Conservation (phyloP, 2,888 invertebrate species). For the Tricholauxania praeusta region DNA sequence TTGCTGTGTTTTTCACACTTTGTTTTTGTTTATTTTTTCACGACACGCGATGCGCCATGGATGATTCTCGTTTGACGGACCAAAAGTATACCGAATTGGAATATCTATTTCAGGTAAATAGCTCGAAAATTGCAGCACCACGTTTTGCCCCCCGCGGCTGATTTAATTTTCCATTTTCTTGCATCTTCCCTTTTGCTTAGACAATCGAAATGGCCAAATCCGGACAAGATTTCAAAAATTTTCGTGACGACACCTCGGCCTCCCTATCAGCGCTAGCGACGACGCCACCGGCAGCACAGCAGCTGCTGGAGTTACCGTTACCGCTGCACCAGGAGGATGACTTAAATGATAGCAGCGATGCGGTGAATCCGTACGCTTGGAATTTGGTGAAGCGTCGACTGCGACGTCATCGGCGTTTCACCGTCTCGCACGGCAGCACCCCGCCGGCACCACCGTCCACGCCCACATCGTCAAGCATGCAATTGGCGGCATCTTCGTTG, state of each 20-base stretch:
- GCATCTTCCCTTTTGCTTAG: slow-evolving; percentile 38
- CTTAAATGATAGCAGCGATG: slow-evolving; percentile 26
- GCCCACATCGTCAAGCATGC: slow-evolving; percentile 59
- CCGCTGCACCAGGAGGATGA: slow-evolving; percentile 44
- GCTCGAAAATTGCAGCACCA: slow-evolving; percentile 3
- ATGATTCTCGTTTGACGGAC: slow-evolving; percentile 45
- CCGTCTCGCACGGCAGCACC: slow-evolving; percentile 58
- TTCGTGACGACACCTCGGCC: slow-evolving; percentile 33
- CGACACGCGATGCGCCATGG: slow-evolving; percentile 36
- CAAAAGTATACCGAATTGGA: slow-evolving; percentile 52
- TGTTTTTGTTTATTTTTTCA: slow-evolving; percentile 47
- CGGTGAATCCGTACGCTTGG: slow-evolving; percentile 41
- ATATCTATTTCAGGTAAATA: slow-evolving; percentile 51
- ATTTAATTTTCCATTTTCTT: slow-evolving; percentile 35
- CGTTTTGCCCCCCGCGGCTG: slow-evolving; percentile 33
- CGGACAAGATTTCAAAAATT: slow-evolving; percentile 47
- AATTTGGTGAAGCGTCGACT: slow-evolving; percentile 47
- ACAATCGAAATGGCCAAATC: slow-evolving; percentile 55
- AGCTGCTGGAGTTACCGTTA: slow-evolving; percentile 44
- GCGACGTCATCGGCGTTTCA: slow-evolving; percentile 58
- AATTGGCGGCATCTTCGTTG: slow-evolving; percentile 47
- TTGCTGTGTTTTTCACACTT: slow-evolving; percentile 41
- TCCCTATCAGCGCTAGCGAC: slow-evolving; percentile 36
- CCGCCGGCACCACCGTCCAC: slow-evolving; percentile 63
- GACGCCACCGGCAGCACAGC: slow-evolving; percentile 45